Percentiles rank a stretch among this genome's conserved stretches.
Evolutionary conservation across 2,888 invertebrate species (phyloP).

Genomic region (Ypsolopha scabrella): DNA sequence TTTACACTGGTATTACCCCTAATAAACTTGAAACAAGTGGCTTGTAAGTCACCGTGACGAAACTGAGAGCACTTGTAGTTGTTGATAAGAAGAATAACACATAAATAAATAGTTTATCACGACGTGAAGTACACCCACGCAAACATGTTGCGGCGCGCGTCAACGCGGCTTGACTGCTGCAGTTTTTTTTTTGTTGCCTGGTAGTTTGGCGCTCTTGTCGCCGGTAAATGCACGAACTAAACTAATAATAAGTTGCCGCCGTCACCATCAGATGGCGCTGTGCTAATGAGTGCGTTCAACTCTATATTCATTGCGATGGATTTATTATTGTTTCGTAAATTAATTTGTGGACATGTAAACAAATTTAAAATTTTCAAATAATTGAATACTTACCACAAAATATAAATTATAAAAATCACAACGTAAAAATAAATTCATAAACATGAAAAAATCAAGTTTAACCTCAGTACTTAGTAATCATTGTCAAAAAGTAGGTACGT

Average conservation of each 20-base stretch:
- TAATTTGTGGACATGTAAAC: neutral
- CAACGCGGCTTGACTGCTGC: slow-evolving; percentile 69
- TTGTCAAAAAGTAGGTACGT: neutral
- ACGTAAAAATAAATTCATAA: neutral
- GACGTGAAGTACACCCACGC: slow-evolving; percentile 59
- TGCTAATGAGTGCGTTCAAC: slow-evolving; percentile 8
- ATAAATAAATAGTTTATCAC: slow-evolving; percentile 45
- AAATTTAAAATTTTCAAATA: neutral
- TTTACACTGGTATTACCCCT: neutral
- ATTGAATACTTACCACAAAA: no score
- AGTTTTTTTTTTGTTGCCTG: slow-evolving; percentile 45
- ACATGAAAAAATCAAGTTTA: neutral
- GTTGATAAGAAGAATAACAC: slow-evolving; percentile 53
- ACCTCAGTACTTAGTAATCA: neutral
- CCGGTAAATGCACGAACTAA: slow-evolving; percentile 30
- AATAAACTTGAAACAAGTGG: slow-evolving; percentile 1
- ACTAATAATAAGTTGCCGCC: slow-evolving; percentile 3
- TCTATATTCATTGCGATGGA: slow-evolving; percentile 6
- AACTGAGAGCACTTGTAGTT: slow-evolving; percentile 33
- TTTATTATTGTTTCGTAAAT: neutral
- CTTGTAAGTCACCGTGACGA: slow-evolving; percentile 19
- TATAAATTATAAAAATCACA: no score
- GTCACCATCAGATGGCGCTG: slow-evolving; percentile 39
- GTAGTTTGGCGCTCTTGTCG: slow-evolving; percentile 47
- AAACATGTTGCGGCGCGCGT: slow-evolving; percentile 61